Percentiles rank a stretch among this genome's conserved stretches.
These are phyloP conservation scores for Discoglossus pictus DNA, from an alignment of 2,797 vertebrate genomes.

Conservation along the genomic window DNA sequence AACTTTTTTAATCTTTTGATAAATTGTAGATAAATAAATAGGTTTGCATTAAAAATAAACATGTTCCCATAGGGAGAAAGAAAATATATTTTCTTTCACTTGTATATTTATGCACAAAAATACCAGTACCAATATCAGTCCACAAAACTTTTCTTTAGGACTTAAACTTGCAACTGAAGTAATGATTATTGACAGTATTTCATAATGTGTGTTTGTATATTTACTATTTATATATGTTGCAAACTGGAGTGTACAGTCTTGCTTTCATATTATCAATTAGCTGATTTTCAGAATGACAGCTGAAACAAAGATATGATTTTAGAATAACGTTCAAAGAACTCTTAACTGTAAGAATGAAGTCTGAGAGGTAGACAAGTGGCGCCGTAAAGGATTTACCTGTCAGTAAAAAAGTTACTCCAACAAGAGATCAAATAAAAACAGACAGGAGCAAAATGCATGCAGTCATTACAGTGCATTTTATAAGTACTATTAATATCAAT, in stretches of 20 bases:
- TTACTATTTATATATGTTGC: constrained; percentile 23
- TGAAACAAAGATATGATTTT: constrained; percentile 40
- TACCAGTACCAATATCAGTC: too few species aligned
- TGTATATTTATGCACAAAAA: too few species aligned
- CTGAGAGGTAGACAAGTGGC: constrained; percentile 43
- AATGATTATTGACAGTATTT: too few species aligned
- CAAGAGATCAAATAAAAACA: constrained; percentile 44
- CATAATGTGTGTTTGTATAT: constrained; percentile 30
- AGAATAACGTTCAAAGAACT: constrained; percentile 42
- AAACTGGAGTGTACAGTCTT: constrained; percentile 7
- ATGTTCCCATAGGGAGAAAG: too few species aligned
- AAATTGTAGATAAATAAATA: too few species aligned
- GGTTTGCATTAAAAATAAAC: too few species aligned
- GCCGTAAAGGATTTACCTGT: constrained; percentile 47
- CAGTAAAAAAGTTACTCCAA: constrained; percentile 34
- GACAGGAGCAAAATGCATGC: constrained; percentile 24
- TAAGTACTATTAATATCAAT: constrained; percentile 16
- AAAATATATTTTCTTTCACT: too few species aligned
- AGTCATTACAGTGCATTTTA: constrained; percentile 28
- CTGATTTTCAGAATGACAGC: constrained; percentile 40
- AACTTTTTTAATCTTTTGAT: too few species aligned
- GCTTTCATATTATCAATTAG: constrained; percentile 43
- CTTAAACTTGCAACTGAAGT: too few species aligned
- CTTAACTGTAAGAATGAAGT: constrained; percentile 28
- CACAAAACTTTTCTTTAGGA: too few species aligned